phyloP scores from a whole-genome alignment of 2,113 vertebrate genomes.

The Centrocercus urophasianus region DNA sequence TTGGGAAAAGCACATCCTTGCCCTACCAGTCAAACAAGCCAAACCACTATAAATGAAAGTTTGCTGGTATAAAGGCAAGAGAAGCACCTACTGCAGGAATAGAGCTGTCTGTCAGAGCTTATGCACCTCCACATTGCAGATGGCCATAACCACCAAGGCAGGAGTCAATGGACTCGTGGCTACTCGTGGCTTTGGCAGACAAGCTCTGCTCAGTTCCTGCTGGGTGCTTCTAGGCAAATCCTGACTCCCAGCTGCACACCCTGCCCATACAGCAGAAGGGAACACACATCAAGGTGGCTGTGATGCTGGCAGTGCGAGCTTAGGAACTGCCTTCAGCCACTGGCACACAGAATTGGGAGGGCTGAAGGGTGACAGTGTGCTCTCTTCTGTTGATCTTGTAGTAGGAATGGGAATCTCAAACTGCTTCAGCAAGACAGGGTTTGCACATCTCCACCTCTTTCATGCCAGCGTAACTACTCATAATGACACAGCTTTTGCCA shows the following conservation, averaged over 20 bases:
- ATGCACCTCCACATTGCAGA: neutral
- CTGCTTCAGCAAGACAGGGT: neutral
- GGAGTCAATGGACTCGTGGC: neutral
- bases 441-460: neutral
- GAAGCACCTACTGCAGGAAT: neutral
- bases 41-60: neutral
- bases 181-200: neutral
- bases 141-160: neutral
- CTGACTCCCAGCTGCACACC: neutral
- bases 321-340: neutral
- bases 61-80: neutral
- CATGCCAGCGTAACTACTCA: neutral
- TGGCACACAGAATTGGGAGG: neutral
- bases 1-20: slow-evolving; percentile 30
- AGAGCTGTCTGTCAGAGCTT: neutral
- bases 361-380: neutral
- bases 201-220: neutral
- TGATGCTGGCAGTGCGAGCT: neutral
- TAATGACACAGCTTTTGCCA: neutral
- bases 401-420: neutral
- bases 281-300: neutral
- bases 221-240: neutral
- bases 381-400: neutral
- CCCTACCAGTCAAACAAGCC: slow-evolving; percentile 20
- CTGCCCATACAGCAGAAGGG: neutral